Evolutionary conservation across 2,888 invertebrate genomes (phyloP), one percentile per base, ranked within the genome.

Genomic region (Digitonthophagus gazella): DNA sequence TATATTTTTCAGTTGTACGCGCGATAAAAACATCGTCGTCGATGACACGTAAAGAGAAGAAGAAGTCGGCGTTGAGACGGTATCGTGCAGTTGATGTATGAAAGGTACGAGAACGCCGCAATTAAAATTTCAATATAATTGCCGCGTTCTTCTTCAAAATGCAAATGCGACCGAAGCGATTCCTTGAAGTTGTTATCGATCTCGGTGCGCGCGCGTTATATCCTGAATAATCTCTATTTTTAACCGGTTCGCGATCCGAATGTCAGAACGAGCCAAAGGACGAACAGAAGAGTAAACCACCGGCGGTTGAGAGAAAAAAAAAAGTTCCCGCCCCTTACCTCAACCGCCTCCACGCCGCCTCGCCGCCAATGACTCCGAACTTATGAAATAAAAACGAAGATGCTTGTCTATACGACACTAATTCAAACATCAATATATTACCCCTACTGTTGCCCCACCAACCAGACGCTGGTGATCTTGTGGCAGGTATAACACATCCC

Each of bases 371-470:
- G 80, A 79, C 77, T 80, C 76, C 75, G 74, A 77, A 78, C 78
- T 79, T 77, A 79, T 78, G 78, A 78, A 76, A 78, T 78, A 78
- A 79, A 79, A 79, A 75, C 74, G 73, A 72, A 77, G 79, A 79
- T 79, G 76, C 77, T 76, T 77, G 78, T 78, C 77, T 76, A 76
- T 78, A 78, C 77, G 79, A 80, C 79, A 80, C 80, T 80, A 80
- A 80, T 79, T 80, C 80, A 79, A 81, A 80, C 80, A 80, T 80
- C 81, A 80, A 82, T 81, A 80, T 78, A 78, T 79, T 77, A 80
- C 78, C 81, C 80, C 80, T 78, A 79, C 80, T 71, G 68, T 67
- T 66, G 71, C 70, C 75, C 74, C 28, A 44, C 75, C 73, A 72
- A 74, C 74, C 72, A 68, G 72, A 67, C 69, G 66, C 66, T 74